Percentiles rank a stretch among this genome's conserved stretches.
These are phyloP conservation scores for Nephrocerus scutellatus DNA, from an alignment of 2,888 invertebrate genomes.

Conservation along the genomic window DNA sequence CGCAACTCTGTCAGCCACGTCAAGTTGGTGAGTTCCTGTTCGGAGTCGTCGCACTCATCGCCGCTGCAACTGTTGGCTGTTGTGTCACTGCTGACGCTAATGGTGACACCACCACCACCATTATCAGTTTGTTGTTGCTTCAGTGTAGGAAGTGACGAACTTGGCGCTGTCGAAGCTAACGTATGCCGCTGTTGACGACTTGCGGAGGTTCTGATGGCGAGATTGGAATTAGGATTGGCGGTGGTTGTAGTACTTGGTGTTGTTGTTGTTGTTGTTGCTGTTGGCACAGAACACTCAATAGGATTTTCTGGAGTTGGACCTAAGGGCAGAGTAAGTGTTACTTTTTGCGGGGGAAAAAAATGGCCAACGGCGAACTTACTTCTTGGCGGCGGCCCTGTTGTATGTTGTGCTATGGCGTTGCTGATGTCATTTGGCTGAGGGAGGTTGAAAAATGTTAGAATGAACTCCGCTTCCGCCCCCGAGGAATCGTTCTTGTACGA, in stretches of 20 bases:
- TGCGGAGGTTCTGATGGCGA: too few relatives aligned
- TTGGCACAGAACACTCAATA: too few relatives aligned
- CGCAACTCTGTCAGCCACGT: constrained; percentile 43
- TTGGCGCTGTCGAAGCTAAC: background rate
- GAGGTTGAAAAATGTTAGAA: constrained; percentile 7
- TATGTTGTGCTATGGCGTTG: too few relatives aligned
- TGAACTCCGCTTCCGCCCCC: constrained; percentile 7
- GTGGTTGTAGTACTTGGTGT: too few relatives aligned
- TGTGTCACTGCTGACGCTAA: background rate
- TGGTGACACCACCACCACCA: background rate
- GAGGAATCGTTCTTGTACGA: constrained; percentile 7
- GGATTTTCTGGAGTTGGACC: too few relatives aligned
- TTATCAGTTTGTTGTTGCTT: constrained; percentile 1
- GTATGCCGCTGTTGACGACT: background rate
- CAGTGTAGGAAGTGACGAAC: background rate
- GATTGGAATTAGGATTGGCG: too few relatives aligned
- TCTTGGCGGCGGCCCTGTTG: too few relatives aligned
- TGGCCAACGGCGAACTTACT: too few relatives aligned
- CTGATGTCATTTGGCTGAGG: background rate
- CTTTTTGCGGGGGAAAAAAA: too few relatives aligned
- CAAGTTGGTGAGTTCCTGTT: constrained; percentile 42
- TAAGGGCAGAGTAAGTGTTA: too few relatives aligned
- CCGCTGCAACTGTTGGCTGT: background rate
- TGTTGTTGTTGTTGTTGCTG: background rate
- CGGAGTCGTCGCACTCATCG: constrained; percentile 29